These are phyloP conservation scores for Crenuchus spilurus DNA, from an alignment of 2,797 vertebrate species.

Conservation along the genomic window DNA sequence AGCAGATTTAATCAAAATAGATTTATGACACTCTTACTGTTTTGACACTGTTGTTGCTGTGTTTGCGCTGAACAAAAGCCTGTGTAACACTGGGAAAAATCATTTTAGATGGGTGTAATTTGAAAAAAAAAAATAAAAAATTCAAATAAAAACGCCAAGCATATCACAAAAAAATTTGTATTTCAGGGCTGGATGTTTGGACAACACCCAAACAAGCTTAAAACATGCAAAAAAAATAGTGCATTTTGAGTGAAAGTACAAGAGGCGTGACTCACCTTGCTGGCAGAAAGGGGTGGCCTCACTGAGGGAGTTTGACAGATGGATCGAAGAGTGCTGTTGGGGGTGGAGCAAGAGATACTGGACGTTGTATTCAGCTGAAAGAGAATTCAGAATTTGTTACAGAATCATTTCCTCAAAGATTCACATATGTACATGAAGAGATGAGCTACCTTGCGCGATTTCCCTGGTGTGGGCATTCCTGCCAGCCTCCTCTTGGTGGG, in stretches of 20 bases:
- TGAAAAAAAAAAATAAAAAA: no score
- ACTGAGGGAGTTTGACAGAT: constrained; percentile 75
- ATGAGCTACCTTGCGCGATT: constrained; percentile 83
- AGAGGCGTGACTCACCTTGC: constrained; percentile 77
- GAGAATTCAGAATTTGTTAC: background rate
- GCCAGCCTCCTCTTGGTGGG: constrained; percentile 81
- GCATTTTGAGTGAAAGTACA: no score
- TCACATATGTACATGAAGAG: background rate
- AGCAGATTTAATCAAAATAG: no score
- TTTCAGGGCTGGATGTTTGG: no score
- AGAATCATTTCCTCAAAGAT: background rate
- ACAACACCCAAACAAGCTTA: no score
- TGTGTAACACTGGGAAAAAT: no score
- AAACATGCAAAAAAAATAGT: background rate
- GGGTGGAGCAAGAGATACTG: constrained; percentile 70
- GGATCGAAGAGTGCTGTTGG: constrained; percentile 82
- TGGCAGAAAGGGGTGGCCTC: constrained; percentile 80
- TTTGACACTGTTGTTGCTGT: no score
- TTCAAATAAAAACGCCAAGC: no score
- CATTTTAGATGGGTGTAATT: no score
- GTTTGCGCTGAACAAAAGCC: no score
- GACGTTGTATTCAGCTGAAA: constrained; percentile 80
- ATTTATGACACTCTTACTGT: no score
- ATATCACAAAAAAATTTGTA: no score
- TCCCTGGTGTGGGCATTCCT: constrained; percentile 76